Percentiles rank a stretch among this genome's conserved stretches.
Evolutionary conservation across 2,797 vertebrate genomes (phyloP).

Genomic region (Spinus olivaceus): DNA sequence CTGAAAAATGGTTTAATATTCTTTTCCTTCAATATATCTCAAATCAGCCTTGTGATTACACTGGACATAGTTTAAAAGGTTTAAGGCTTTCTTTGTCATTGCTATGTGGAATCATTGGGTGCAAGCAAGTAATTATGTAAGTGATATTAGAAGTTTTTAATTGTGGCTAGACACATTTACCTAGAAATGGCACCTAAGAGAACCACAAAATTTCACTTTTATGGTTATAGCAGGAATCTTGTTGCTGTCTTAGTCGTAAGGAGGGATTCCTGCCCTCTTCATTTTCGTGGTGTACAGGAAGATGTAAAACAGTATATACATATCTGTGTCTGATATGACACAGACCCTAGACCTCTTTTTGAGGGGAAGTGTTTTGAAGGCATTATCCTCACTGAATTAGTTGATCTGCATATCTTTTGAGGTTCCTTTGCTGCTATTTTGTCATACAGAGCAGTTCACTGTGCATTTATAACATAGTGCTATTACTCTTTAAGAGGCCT

Average conservation of each 20-base stretch:
- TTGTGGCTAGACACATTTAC: conserved; percentile 35
- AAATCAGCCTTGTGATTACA: background rate
- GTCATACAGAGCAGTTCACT: background rate
- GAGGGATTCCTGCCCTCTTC: background rate
- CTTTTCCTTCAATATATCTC: background rate
- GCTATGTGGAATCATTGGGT: background rate
- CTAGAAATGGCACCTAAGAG: conserved; percentile 49
- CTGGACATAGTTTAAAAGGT: background rate
- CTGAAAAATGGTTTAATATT: background rate
- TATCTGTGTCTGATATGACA: background rate
- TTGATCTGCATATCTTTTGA: background rate
- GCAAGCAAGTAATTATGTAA: conserved; percentile 19
- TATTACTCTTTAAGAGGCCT: background rate
- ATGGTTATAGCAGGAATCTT: conserved; percentile 30
- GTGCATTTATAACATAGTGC: background rate
- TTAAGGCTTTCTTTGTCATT: conserved; percentile 21
- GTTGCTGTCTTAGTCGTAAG: background rate
- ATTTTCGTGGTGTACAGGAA: background rate
- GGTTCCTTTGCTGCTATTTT: background rate
- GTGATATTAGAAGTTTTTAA: conserved; percentile 49
- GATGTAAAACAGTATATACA: background rate
- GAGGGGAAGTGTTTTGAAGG: background rate
- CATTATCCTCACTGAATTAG: background rate
- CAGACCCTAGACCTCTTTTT: background rate
- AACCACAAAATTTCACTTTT: conserved; percentile 25